A percentile compares a stretch with the other conserved stretches of the same genome.
phyloP scores from a whole-genome alignment of 2,888 invertebrate genomes.

The Adela reaumurella region DNA sequence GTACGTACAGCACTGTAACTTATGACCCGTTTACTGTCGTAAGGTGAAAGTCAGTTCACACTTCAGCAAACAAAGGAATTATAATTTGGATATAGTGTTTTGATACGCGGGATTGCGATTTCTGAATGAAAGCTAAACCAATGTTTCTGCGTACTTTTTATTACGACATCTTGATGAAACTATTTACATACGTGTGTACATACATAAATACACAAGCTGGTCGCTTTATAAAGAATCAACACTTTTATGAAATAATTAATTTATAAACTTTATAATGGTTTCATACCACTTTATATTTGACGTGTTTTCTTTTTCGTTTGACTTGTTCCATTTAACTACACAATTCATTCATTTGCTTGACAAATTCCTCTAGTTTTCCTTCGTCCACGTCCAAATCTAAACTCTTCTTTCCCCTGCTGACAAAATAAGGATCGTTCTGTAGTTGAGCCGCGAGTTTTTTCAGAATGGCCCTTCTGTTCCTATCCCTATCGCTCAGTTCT shows the following conservation, averaged over 20 bases:
- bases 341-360: conserved; percentile 28
- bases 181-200: too few relatives aligned
- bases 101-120: too few relatives aligned
- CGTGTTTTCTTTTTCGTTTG: conserved; percentile 6
- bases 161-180: too few relatives aligned
- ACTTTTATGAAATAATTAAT: too few relatives aligned
- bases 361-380: conserved; percentile 25
- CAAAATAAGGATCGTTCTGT: conserved; percentile 43
- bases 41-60: too few relatives aligned
- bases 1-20: too few relatives aligned
- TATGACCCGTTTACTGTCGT: too few relatives aligned
- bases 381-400: conserved; percentile 15
- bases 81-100: too few relatives aligned
- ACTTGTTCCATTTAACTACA: conserved; percentile 23
- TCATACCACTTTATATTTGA: conserved; percentile 8
- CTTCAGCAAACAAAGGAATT: too few relatives aligned
- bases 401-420: conserved; percentile 40
- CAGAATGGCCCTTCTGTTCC: conserved; percentile 34
- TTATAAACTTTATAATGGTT: background rate
- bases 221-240: background rate
- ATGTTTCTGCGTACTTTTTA: too few relatives aligned
- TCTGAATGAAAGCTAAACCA: too few relatives aligned
- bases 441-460: conserved; percentile 41
- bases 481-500: conserved; percentile 28
- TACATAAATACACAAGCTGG: background rate